A percentile compares a stretch with the other conserved stretches of the same genome.
phyloP scores from a whole-genome alignment of 2,888 invertebrate genomes.

The Limnephilus marmoratus region DNA sequence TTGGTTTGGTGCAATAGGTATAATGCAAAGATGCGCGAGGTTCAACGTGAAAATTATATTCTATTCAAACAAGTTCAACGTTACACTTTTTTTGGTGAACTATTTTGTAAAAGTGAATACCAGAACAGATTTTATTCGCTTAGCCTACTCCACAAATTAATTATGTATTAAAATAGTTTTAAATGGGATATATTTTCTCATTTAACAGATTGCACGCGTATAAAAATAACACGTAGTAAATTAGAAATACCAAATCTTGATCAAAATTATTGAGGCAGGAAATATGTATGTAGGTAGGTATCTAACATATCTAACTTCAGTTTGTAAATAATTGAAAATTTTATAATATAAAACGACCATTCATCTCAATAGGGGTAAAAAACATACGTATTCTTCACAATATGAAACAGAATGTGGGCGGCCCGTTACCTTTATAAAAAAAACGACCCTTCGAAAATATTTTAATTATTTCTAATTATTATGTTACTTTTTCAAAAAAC shows the following conservation, averaged over 20 bases:
- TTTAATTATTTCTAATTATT: conserved; percentile 67
- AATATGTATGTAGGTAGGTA: not conserved
- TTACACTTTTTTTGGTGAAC: too few relatives aligned
- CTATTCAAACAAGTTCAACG: too few relatives aligned
- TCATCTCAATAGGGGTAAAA: conserved; percentile 15
- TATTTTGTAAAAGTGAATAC: too few relatives aligned
- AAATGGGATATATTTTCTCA: not conserved
- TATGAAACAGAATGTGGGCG: conserved; percentile 60
- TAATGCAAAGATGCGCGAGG: too few relatives aligned
- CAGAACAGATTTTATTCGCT: not conserved
- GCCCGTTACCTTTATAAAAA: conserved; percentile 59
- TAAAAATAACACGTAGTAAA: not conserved
- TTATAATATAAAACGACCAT: conserved; percentile 23
- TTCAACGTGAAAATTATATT: too few relatives aligned
- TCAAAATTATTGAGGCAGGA: not conserved
- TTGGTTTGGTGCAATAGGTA: too few relatives aligned
- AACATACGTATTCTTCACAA: conserved; percentile 44
- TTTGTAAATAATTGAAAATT: conserved; percentile 28
- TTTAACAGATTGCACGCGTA: not conserved
- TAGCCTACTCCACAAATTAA: not conserved
- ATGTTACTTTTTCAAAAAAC: conserved; percentile 66
- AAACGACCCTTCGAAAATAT: conserved; percentile 61
- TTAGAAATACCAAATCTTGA: not conserved
- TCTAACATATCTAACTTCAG: not conserved
- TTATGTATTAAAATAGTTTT: too few relatives aligned